Conservation (phyloP, 2,888 invertebrate species). For the Chorisops tibialis region DNA sequence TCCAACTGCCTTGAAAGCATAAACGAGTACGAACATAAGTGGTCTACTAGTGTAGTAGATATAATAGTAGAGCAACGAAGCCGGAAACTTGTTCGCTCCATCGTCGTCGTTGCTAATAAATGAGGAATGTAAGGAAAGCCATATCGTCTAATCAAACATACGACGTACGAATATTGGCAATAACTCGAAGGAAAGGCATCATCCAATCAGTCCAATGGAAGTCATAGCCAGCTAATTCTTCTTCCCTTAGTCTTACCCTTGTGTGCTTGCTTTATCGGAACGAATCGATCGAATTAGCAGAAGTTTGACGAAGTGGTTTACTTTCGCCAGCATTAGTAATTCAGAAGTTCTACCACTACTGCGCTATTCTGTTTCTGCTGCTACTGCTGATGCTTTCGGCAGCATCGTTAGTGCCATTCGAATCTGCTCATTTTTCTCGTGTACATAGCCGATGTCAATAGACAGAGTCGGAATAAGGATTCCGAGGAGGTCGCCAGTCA, state of each 20-base stretch:
- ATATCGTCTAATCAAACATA: slow-evolving; percentile 22
- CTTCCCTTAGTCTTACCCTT: background rate
- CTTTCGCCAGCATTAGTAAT: slow-evolving; percentile 16
- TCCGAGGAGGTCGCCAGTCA: too few relatives aligned
- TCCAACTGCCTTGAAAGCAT: slow-evolving; percentile 2
- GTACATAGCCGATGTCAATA: too few relatives aligned
- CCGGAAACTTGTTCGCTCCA: background rate
- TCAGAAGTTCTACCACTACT: slow-evolving; percentile 9
- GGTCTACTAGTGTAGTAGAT: background rate
- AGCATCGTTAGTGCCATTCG: too few relatives aligned
- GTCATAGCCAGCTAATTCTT: slow-evolving; percentile 20
- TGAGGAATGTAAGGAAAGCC: slow-evolving; percentile 11
- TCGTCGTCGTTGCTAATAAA: slow-evolving; percentile 7
- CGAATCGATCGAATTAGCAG: slow-evolving; percentile 14
- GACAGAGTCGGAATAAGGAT: too few relatives aligned
- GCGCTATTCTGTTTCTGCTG: too few relatives aligned
- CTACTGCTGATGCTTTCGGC: background rate
- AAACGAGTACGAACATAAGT: too few relatives aligned
- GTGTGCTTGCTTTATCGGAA: background rate
- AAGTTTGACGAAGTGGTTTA: slow-evolving; percentile 20
- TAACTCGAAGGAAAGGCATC: slow-evolving; percentile 21
- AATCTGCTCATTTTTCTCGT: too few relatives aligned
- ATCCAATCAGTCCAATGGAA: slow-evolving; percentile 18
- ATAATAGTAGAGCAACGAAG: background rate
- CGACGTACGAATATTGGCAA: slow-evolving; percentile 23